A percentile compares a stretch with the other conserved stretches of the same genome.
These are phyloP conservation scores for Jaculus jaculus DNA, from an alignment of 2,113 vertebrate genomes.

Conservation along the genomic window DNA sequence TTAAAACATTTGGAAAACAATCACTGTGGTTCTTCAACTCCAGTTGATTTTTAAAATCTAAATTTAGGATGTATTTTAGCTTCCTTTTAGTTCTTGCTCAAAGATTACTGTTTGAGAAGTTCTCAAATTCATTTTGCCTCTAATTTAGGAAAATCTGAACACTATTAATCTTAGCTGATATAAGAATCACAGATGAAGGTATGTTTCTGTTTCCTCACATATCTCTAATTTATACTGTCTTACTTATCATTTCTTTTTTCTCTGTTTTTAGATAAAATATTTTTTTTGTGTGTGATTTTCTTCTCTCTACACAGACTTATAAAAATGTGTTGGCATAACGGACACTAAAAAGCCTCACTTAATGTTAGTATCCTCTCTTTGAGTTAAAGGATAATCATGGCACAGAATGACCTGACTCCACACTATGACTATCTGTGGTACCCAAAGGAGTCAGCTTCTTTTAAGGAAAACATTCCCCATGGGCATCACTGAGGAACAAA, in stretches of 20 bases:
- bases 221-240: neutral
- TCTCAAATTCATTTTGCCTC: neutral
- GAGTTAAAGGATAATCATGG: neutral
- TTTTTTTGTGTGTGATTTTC: neutral
- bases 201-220: neutral
- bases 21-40: neutral
- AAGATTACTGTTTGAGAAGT: neutral
- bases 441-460: neutral
- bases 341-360: neutral
- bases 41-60: neutral
- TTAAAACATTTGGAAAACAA: conserved; percentile 6
- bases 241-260: neutral
- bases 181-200: conserved; percentile 18
- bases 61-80: neutral
- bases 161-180: neutral
- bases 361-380: neutral
- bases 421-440: neutral
- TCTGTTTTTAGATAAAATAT: conserved; percentile 22
- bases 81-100: neutral
- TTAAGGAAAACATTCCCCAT: conserved; percentile 1
- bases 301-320: neutral
- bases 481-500: neutral
- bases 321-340: neutral
- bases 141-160: neutral
- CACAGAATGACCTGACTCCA: neutral